Conservation (phyloP, 2,113 vertebrate genomes). For the Baryphthengus martii region DNA sequence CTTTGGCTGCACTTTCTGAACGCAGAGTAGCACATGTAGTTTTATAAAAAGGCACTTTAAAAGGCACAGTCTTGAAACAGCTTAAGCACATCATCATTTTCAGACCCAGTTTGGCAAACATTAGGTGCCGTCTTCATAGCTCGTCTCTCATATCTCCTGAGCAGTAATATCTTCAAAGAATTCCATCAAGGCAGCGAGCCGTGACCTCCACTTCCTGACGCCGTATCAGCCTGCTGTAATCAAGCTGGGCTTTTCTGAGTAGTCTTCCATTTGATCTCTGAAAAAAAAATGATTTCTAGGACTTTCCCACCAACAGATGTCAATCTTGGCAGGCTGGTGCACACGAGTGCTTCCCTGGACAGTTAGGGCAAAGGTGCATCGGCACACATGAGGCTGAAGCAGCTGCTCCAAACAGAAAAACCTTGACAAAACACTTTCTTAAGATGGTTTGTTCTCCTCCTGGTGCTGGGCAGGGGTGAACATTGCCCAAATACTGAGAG, state of each 20-base stretch:
- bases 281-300: neutral
- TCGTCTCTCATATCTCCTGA: neutral
- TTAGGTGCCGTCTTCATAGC: neutral
- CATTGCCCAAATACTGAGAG: neutral
- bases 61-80: neutral
- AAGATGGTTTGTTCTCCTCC: neutral
- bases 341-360: neutral
- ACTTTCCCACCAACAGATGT: neutral
- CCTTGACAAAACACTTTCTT: neutral
- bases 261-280: neutral
- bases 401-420: neutral
- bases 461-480: neutral
- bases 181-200: neutral
- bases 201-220: neutral
- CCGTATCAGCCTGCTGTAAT: fast-evolving
- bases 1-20: neutral
- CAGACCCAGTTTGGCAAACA: neutral
- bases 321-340: neutral
- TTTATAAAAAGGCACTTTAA: neutral
- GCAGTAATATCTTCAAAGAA: constrained; percentile 26
- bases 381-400: fast-evolving
- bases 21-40: neutral
- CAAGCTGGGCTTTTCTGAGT: neutral
- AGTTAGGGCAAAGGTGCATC: neutral
- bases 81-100: neutral